Base-by-base conservation (phyloP, 2,888 invertebrate genomes). In the Biston betularia region DNA sequence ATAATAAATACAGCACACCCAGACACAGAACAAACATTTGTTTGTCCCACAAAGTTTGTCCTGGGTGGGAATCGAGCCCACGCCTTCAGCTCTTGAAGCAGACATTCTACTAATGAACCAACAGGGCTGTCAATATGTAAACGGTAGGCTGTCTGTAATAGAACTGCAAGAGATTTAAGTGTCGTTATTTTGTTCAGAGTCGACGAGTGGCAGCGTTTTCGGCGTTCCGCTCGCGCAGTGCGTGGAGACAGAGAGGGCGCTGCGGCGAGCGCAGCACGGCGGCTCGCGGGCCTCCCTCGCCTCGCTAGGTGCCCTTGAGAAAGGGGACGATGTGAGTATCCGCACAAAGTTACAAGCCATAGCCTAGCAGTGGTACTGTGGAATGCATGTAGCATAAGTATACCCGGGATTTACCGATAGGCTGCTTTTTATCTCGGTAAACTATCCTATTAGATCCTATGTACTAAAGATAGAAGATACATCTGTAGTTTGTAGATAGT, bases 161-260 rank as follows among this genome's bases (percentile, higher is more conserved):
- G n/a, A n/a, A n/a, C n/a, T 24, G 1, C 24, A 24, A 1, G 24
- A 24, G 24, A 24, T 24, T 24, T 10, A 34, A 50, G 35, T 50
- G n/a, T 11, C 8, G 14, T 42, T 7, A 2, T 33, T 63, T 67
- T 12, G 65, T 67, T 73, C 82, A 92, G 93, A 93, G 53, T 79
- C 88, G 0, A 75, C 84, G 46, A 72, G 79, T 6, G 96, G 97
- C 64, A 93, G 96, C 76, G 97, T 98, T 63, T 98, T 98, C 82
- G 98, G 98, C 9, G 96, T 98, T 73, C 96, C 98, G 1, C 90
- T 98, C 74, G 94, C 96, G 60, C 97, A 97, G 83, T 98, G 98
- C 84, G 95, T 98, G 77, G 96, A 97, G 82, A 97, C 97, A 77
- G 98, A 98, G 88, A 83, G 94, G 83, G 88, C 92, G 85, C 73